Percentiles rank a stretch among this genome's conserved stretches.
These are phyloP conservation scores for Apoda limacodes DNA, from an alignment of 2,888 invertebrate species.

Conservation along the genomic window DNA sequence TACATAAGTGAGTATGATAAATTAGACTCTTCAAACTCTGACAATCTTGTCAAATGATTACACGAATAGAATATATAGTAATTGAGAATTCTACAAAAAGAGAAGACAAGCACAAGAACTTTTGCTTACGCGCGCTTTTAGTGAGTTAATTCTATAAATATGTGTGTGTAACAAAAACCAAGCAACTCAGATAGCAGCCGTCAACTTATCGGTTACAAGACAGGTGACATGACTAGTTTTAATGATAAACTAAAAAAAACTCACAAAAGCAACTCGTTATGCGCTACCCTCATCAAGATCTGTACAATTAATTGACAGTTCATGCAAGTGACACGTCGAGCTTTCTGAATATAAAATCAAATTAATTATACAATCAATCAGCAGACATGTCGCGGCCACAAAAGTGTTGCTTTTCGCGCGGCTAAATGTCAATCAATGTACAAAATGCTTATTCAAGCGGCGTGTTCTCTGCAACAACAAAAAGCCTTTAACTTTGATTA, in stretches of 20 bases:
- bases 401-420: constrained; percentile 65
- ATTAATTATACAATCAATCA: constrained; percentile 68
- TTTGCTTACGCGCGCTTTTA: too few relatives aligned
- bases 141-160: too few relatives aligned
- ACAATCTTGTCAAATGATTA: too few relatives aligned
- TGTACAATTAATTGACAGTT: constrained; percentile 65
- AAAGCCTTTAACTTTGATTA: too few relatives aligned
- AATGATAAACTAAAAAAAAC: constrained; percentile 35
- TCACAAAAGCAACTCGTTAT: constrained; percentile 42
- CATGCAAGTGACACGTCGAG: constrained; percentile 46
- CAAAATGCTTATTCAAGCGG: constrained; percentile 53
- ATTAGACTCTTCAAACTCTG: too few relatives aligned
- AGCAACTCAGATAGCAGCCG: constrained; percentile 32
- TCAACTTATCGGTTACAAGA: constrained; percentile 39
- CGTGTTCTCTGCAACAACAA: constrained; percentile 19
- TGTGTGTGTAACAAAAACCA: too few relatives aligned
- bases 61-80: too few relatives aligned
- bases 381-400: constrained; percentile 54
- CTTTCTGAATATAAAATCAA: constrained; percentile 57
- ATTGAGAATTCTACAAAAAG: too few relatives aligned
- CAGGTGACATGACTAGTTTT: constrained; percentile 37
- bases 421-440: constrained; percentile 60
- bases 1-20: too few relatives aligned
- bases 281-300: constrained; percentile 53
- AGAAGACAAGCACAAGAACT: too few relatives aligned